Evolutionary conservation across 2,797 vertebrate species (phyloP).

Genomic region (Catharus ustulatus): DNA sequence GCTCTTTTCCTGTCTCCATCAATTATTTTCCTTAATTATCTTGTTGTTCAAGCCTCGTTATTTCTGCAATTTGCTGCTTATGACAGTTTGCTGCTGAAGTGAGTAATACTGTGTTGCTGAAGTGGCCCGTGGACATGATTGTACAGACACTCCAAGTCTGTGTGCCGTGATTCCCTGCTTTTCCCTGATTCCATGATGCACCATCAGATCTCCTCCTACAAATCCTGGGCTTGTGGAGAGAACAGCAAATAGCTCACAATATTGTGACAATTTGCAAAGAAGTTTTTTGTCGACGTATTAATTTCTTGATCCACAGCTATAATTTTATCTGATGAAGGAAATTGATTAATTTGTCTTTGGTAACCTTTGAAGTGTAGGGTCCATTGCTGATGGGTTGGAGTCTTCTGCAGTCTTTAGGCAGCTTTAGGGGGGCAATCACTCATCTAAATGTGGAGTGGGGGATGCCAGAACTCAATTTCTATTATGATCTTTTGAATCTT

Average conservation of each 20-base stretch:
- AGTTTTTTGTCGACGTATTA: background rate
- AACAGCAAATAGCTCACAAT: background rate
- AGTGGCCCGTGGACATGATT: rapidly evolving
- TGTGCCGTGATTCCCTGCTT: background rate
- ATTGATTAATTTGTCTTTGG: background rate
- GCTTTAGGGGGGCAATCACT: background rate
- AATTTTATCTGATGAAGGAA: background rate
- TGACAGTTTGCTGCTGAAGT: background rate
- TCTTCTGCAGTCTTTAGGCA: background rate
- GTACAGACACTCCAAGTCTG: background rate
- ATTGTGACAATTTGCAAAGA: background rate
- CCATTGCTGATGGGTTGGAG: background rate
- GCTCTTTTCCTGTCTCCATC: background rate
- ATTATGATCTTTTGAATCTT: background rate
- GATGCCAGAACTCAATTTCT: background rate
- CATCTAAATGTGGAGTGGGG: background rate
- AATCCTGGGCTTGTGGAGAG: background rate
- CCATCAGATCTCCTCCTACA: background rate
- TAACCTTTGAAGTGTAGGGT: background rate
- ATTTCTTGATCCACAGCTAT: background rate
- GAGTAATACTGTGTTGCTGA: background rate
- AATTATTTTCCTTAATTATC: constrained; percentile 10
- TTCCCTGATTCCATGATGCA: background rate
- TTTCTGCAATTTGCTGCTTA: background rate
- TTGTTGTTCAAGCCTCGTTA: background rate